Evolutionary conservation across 2,888 invertebrate genomes (phyloP).

Genomic region (Machimus atricapillus): DNA sequence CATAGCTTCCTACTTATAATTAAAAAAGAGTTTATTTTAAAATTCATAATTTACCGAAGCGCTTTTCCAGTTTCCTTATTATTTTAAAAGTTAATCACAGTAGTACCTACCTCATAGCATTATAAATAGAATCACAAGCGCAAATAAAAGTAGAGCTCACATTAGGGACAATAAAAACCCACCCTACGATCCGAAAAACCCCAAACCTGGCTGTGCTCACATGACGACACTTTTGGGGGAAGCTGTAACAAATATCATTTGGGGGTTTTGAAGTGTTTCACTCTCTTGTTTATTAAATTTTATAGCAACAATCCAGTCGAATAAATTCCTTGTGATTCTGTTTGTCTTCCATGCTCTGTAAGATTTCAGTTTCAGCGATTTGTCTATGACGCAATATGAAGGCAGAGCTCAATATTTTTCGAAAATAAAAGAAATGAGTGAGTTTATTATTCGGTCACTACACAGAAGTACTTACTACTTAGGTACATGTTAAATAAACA

Average conservation of each 20-base stretch:
- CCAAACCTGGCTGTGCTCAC: not conserved
- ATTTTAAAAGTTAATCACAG: not conserved
- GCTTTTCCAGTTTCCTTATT: not conserved
- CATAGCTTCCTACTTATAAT: not conserved
- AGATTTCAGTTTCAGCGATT: not conserved
- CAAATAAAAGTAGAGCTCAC: not conserved
- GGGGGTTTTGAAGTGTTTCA: not conserved
- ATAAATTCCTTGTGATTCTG: not conserved
- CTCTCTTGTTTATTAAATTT: not conserved
- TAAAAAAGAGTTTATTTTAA: not conserved
- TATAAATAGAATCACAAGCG: not conserved
- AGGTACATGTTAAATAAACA: not conserved
- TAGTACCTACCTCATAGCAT: not conserved
- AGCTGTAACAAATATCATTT: not conserved
- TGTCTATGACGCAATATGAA: not conserved
- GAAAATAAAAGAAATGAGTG: not conserved
- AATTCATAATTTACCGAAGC: not conserved
- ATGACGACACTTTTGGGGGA: not conserved
- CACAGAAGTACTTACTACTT: too few species aligned
- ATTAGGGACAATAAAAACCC: not conserved
- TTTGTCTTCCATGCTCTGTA: not conserved
- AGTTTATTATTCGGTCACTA: too few species aligned
- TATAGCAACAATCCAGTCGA: not conserved
- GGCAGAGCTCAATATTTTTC: too few species aligned
- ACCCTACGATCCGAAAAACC: not conserved